phyloP scores from a whole-genome alignment of 2,113 vertebrate species.

The Corythornis vintsioides region DNA sequence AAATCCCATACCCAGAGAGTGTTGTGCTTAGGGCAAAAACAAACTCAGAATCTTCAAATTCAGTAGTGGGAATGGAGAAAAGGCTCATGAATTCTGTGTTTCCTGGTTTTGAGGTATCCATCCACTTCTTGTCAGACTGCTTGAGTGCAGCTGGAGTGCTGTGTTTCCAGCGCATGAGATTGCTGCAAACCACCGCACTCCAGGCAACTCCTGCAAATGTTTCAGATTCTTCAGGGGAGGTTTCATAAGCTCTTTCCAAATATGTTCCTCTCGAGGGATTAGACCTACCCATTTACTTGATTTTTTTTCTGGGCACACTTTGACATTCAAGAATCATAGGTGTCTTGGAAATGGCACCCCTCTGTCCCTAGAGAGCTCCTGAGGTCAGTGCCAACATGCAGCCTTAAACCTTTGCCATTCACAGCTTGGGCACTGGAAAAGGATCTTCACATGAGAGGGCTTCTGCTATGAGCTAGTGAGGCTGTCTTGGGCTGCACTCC shows the following conservation, averaged over 20 bases:
- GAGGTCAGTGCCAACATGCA: not conserved
- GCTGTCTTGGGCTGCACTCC: not conserved
- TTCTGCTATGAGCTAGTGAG: not conserved
- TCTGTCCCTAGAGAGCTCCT: not conserved
- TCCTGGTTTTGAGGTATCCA: not conserved
- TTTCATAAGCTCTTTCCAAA: not conserved
- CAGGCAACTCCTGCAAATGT: not conserved
- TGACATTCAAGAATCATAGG: not conserved
- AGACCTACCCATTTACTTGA: not conserved
- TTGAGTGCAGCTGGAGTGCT: not conserved
- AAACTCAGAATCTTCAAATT: not conserved
- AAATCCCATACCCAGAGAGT: not conserved
- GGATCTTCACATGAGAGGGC: not conserved
- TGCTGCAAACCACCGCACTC: not conserved
- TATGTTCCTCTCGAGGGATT: not conserved
- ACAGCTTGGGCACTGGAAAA: not conserved
- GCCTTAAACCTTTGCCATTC: not conserved
- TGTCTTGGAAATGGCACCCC: not conserved
- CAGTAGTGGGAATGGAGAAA: not conserved
- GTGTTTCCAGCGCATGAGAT: not conserved
- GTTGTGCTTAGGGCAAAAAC: not conserved
- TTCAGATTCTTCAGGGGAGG: not conserved
- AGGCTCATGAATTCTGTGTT: not conserved
- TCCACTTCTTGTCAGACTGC: not conserved
- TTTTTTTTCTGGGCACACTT: not conserved